Base-by-base conservation (phyloP, 23 tunicate genomes). In the Styela clava region DNA sequence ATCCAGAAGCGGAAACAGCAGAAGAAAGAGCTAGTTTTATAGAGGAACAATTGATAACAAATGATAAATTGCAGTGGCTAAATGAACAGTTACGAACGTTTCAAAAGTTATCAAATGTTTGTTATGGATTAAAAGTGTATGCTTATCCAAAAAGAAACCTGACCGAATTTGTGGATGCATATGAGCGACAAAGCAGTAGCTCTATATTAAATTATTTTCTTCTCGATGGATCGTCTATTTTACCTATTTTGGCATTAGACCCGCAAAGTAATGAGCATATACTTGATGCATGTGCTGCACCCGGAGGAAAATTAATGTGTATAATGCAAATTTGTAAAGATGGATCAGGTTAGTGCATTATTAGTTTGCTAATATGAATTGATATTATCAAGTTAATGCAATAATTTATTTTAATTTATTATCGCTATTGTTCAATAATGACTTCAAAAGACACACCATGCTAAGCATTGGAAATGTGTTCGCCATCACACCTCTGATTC, bases 221-320 rank as follows among this genome's bases (percentile, higher is more conserved):
- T 24, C 83, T 91, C 23, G 97, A 91, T 91, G 97, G 81, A 16
- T 79, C 90, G 24, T 86, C 97, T 2, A 74, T 91, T 36, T 61
- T 91, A 16, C 97, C 97, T 19, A 85, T 91, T 19, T 30, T 86
- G 16, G 85, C 90, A 7, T 70, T 91, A 18, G 79, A 82, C 36
- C 97, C 90, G 1, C 68, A 74, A 26, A 84, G 79, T 2, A 76
- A 68, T 64, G 97, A 91, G 34, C 81, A 70, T 72, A 83, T 91
- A 33, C 83, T 91, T 18, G 97, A 91, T 35, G 33, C 86, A 70
- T 91, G 97, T 72, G 69, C 97, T 51, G 90, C 90, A 16, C 97
- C 97, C 52, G 97, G 97, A 2, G 97, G 91, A 61, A 91, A 91
- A 78, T 69, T 91, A 3, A 91, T 73, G 28, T 62, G 79, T 62